Evolutionary conservation across 2,888 invertebrate genomes (phyloP).

Genomic region (Eretmocerus hayati): DNA sequence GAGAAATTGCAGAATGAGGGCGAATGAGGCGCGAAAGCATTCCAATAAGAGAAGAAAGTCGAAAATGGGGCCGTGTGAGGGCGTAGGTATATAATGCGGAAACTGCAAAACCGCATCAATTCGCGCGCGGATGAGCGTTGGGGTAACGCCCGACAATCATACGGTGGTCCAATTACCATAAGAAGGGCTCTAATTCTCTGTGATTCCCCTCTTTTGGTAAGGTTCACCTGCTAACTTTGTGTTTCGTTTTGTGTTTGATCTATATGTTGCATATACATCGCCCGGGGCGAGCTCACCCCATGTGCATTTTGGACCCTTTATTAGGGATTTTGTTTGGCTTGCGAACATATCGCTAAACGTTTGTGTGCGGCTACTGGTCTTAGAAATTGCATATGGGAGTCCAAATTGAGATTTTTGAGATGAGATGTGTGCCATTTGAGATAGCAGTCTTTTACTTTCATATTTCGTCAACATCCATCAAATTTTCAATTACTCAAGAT

Average conservation of each 20-base stretch:
- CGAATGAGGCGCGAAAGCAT: not conserved
- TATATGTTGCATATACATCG: conserved; percentile 2
- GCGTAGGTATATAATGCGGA: conserved; percentile 25
- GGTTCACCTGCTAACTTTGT: conserved; percentile 3
- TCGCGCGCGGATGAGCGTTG: conserved; percentile 9
- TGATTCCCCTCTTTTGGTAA: conserved; percentile 32
- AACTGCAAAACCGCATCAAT: conserved; percentile 28
- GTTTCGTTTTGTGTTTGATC: too few relatives aligned
- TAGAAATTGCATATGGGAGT: too few relatives aligned
- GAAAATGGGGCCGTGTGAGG: not conserved
- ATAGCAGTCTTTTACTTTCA: too few relatives aligned
- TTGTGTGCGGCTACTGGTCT: too few relatives aligned
- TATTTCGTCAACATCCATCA: too few relatives aligned
- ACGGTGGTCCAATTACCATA: conserved; percentile 44
- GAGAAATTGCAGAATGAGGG: too few relatives aligned
- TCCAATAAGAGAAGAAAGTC: not conserved
- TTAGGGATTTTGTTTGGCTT: too few relatives aligned
- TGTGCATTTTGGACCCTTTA: not conserved
- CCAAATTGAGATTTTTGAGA: too few relatives aligned
- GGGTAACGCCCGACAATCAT: conserved; percentile 37
- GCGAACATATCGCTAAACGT: too few relatives aligned
- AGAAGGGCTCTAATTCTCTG: conserved; percentile 44
- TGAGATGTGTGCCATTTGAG: too few relatives aligned
- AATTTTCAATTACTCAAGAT: too few relatives aligned
- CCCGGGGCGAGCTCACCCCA: conserved; percentile 1